phyloP scores from a whole-genome alignment of 2,888 invertebrate species.

The Eupithecia abbreviata region DNA sequence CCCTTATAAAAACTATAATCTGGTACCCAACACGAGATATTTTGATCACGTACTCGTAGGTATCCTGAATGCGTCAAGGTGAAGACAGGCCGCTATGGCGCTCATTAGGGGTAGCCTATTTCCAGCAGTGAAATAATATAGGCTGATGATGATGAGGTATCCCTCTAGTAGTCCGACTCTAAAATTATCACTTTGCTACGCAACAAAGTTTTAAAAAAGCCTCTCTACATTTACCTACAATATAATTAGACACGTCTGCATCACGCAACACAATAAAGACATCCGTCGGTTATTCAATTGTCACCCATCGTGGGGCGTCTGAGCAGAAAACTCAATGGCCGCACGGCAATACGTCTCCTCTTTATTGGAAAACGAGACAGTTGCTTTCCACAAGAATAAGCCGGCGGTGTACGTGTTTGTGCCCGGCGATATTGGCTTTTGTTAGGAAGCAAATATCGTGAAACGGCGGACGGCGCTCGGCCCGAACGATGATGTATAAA shows the following conservation, averaged over 20 bases:
- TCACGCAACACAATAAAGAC: constrained; percentile 47
- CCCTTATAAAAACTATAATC: neutral
- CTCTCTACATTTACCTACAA: neutral
- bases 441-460: constrained; percentile 65
- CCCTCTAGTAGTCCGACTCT: neutral
- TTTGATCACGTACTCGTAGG: neutral
- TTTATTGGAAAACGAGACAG: constrained; percentile 81
- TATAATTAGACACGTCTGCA: constrained; percentile 34
- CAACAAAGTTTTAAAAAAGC: neutral
- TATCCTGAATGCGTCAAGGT: too few relatives aligned
- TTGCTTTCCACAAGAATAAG: constrained; percentile 72
- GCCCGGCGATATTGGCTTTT: constrained; percentile 70
- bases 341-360: constrained; percentile 75
- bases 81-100: too few relatives aligned
- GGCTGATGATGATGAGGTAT: neutral
- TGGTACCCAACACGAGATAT: neutral
- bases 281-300: constrained; percentile 58
- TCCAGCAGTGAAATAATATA: too few relatives aligned
- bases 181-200: neutral
- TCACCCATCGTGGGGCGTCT: constrained; percentile 60
- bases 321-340: constrained; percentile 78
- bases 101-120: too few relatives aligned
- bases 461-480: constrained; percentile 54
- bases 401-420: constrained; percentile 68
- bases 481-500: constrained; percentile 44